These are phyloP conservation scores for Cryptus viduatorius DNA, from an alignment of 2,888 invertebrate genomes.

Conservation along the genomic window DNA sequence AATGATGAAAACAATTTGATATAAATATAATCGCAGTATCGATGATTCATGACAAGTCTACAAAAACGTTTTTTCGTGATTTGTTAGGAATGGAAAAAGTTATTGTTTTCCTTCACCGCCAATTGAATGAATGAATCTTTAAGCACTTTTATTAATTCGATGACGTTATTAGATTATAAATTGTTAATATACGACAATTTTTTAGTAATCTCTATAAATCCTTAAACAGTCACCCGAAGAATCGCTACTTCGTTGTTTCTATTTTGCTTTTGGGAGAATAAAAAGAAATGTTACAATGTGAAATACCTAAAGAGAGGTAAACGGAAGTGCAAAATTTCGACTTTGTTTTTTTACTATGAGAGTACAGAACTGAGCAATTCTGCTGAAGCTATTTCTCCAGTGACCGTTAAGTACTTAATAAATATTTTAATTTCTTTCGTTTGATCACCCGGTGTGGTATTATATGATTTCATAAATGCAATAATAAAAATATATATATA, in stretches of 20 bases:
- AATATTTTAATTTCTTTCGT: background rate
- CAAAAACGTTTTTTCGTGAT: conserved; percentile 19
- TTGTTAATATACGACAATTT: background rate
- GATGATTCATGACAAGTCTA: conserved; percentile 29
- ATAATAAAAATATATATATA: conserved; percentile 31
- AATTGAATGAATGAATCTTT: background rate
- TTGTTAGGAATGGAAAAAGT: conserved; percentile 15
- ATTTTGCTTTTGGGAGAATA: background rate
- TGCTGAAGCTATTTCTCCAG: background rate
- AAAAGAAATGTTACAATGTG: background rate
- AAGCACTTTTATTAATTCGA: background rate
- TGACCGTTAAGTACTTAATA: background rate
- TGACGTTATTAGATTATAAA: background rate
- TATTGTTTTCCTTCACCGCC: background rate
- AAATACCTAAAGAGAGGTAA: background rate
- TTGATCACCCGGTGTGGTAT: background rate
- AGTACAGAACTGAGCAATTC: background rate
- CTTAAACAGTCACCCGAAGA: background rate
- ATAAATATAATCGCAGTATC: conserved; percentile 46
- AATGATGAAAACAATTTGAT: conserved; percentile 36
- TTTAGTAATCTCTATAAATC: background rate
- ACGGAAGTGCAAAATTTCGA: background rate
- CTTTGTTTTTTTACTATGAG: background rate
- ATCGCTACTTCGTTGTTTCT: background rate
- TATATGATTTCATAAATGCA: background rate